Evolutionary conservation across 2,888 invertebrate genomes (phyloP).

Genomic region (Gisinianus flammeolus): DNA sequence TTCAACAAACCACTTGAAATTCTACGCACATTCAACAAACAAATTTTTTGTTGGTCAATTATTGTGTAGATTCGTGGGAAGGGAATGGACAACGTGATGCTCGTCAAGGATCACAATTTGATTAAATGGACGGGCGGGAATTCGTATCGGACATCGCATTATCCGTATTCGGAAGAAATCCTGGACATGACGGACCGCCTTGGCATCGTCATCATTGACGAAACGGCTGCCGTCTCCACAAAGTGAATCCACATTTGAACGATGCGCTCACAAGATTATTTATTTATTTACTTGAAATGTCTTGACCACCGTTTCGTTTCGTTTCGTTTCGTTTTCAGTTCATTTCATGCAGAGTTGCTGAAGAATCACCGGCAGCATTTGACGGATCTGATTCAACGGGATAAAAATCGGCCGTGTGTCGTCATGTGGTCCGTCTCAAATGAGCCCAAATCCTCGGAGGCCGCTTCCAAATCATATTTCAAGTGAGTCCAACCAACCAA

Average conservation of each 20-base stretch:
- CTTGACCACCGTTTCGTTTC: too few species aligned
- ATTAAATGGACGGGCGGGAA: slow-evolving; percentile 84
- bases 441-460: slow-evolving; percentile 71
- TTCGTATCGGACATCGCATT: slow-evolving; percentile 82
- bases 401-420: slow-evolving; percentile 94
- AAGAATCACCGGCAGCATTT: slow-evolving; percentile 83
- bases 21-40: too few species aligned
- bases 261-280: slow-evolving; percentile 52
- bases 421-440: slow-evolving; percentile 97
- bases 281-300: too few species aligned
- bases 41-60: too few species aligned
- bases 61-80: slow-evolving; percentile 80
- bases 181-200: slow-evolving; percentile 91
- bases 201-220: slow-evolving; percentile 94
- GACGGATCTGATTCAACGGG: slow-evolving; percentile 83
- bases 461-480: slow-evolving; percentile 1
- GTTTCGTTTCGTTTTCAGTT: too few species aligned
- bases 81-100: slow-evolving; percentile 85
- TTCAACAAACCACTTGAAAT: too few species aligned
- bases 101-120: slow-evolving; percentile 90
- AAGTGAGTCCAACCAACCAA: background rate
- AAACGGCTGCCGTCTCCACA: slow-evolving; percentile 91
- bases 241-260: slow-evolving; percentile 66
- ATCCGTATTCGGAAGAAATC: slow-evolving; percentile 97
- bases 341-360: slow-evolving; percentile 69